phyloP scores from a whole-genome alignment of 2,888 invertebrate species.

The Chymomyza procnemis region DNA sequence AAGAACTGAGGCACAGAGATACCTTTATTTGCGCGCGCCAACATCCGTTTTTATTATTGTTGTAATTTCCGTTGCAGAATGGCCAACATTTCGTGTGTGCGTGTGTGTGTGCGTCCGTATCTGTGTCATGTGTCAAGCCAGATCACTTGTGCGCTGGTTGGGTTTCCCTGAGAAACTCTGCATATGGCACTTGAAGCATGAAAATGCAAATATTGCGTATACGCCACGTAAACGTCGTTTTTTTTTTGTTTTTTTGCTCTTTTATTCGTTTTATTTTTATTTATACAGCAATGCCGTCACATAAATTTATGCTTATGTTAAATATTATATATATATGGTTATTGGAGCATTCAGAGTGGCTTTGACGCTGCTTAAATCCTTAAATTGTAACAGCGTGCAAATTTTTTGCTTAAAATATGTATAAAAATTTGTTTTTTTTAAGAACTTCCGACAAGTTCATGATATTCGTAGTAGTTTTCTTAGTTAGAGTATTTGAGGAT shows the following conservation, averaged over 20 bases:
- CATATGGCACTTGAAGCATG: slow-evolving; percentile 3
- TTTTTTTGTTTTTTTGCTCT: background rate
- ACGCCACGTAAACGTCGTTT: slow-evolving; percentile 35
- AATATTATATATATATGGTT: background rate
- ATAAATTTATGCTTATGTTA: slow-evolving; percentile 51
- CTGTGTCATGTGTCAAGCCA: slow-evolving; percentile 51
- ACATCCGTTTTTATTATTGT: slow-evolving; percentile 40
- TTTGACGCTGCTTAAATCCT: background rate
- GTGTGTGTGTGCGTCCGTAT: slow-evolving; percentile 6
- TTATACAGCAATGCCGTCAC: slow-evolving; percentile 44
- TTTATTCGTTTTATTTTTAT: too few relatives aligned
- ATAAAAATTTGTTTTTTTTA: too few relatives aligned
- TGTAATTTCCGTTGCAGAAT: slow-evolving; percentile 45
- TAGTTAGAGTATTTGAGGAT: too few relatives aligned
- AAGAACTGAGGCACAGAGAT: background rate
- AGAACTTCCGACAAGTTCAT: too few relatives aligned
- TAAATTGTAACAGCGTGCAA: background rate
- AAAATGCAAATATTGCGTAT: slow-evolving; percentile 51
- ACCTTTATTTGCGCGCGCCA: background rate
- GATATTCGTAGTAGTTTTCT: too few relatives aligned
- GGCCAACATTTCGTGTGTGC: slow-evolving; percentile 17
- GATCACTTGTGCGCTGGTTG: background rate
- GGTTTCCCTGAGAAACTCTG: background rate
- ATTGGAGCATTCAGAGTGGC: background rate
- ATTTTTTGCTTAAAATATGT: background rate